These are phyloP conservation scores for Hydraecia micacea DNA, from an alignment of 2,888 invertebrate species.

Conservation along the genomic window DNA sequence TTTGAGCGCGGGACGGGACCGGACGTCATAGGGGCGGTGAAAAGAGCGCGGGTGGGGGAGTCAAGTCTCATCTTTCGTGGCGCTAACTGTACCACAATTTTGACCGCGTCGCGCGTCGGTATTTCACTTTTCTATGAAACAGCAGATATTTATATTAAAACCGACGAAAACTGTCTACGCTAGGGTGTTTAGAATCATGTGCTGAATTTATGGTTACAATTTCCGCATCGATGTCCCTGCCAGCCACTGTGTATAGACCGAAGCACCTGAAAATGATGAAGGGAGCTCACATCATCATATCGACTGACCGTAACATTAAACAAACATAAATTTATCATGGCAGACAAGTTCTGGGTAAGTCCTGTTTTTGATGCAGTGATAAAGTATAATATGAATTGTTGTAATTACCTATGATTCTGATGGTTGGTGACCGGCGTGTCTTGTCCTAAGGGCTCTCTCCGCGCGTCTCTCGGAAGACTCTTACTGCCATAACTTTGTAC, in stretches of 20 bases:
- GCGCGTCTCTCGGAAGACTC: constrained; percentile 94
- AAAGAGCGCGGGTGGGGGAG: no score
- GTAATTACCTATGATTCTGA: constrained; percentile 82
- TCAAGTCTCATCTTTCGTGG: no score
- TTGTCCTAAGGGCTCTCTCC: constrained; percentile 96
- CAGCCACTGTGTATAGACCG: neutral
- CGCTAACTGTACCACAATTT: no score
- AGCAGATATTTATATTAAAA: no score
- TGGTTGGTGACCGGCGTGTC: constrained; percentile 91
- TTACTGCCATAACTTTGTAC: constrained; percentile 91
- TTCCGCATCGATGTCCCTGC: no score
- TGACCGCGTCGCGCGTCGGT: no score
- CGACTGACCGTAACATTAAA: neutral
- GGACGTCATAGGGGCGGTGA: no score
- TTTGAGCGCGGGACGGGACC: no score
- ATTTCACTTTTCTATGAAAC: no score
- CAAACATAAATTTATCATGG: neutral
- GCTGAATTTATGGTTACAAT: neutral
- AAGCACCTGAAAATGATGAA: neutral
- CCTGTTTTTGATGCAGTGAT: no score
- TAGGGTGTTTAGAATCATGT: neutral
- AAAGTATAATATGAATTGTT: neutral
- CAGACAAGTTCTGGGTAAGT: neutral
- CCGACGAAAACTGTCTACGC: no score
- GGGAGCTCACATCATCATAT: neutral